Base-by-base conservation (phyloP, 2,888 invertebrate species). In the Aleiodes alternator region DNA sequence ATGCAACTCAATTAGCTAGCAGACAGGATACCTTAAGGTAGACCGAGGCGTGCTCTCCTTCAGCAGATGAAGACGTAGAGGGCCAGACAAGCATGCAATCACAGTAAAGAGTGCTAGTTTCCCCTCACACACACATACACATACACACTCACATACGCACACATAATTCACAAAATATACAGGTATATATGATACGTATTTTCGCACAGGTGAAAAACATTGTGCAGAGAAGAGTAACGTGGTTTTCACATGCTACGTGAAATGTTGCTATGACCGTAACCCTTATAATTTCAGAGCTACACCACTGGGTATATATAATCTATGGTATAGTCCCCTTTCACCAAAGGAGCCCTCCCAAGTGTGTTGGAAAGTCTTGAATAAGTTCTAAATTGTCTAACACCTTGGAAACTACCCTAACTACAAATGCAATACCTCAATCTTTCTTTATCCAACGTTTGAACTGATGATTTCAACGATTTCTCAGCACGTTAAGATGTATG, bases 221-320 rank as follows among this genome's bases (percentile, higher is more conserved):
- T 59, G 34, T 73, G 59, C 55, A 23, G 57, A 68, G 80, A 82
- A 84, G 84, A 84, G 82, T 84, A 84, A 83, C 84, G 84, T 79
- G 79, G 79, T 80, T 81, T 82, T 81, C 82, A 83, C 84, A 84
- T 84, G 84, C 84, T 79, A 85, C 56, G 73, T 77, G 78, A 80
- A 80, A 79, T 80, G 80, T 79, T 70, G 72, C 75, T 73, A 76
- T 59, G 68, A 79, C 78, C 77, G 72, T 73, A 73, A 78, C 78
- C 78, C 80, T 79, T 80, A 79, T 80, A 80, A 80, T 80, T 80
- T 79, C 31, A 68, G 12, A 50, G 50, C 23, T 34, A 53, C 53
- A 53, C 53, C 29, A 31, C 72, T 75, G 70, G 68, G 69, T 55
- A 76, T 48, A 31, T 38, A 61, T 61, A 70, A 69, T 56, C 73